Evolutionary conservation across 2,113 vertebrate genomes (phyloP).

Genomic region (Takifugu flavidus): DNA sequence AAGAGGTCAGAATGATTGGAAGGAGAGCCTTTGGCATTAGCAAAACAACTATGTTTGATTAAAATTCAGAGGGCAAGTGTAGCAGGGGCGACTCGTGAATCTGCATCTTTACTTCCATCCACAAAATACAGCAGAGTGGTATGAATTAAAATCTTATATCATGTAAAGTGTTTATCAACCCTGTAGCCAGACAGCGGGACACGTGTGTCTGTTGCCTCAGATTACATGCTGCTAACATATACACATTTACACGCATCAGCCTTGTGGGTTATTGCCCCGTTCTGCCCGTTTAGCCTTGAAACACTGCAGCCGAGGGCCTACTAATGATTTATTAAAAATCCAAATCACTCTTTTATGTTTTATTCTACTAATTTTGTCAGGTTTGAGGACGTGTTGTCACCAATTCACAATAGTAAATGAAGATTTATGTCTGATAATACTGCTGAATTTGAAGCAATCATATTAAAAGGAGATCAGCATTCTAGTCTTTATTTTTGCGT

Average conservation of each 20-base stretch:
- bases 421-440: background rate
- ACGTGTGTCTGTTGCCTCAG: background rate
- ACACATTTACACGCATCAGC: background rate
- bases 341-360: background rate
- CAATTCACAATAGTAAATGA: background rate
- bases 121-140: background rate
- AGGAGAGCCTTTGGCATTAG: slow-evolving; percentile 18
- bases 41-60: slow-evolving; percentile 29
- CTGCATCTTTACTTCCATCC: background rate
- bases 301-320: background rate
- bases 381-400: background rate
- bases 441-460: background rate
- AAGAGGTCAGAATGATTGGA: slow-evolving; percentile 29
- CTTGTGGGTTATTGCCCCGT: background rate
- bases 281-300: background rate
- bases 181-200: background rate
- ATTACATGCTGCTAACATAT: background rate
- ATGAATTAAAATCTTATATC: background rate
- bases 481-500: background rate
- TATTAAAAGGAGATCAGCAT: background rate
- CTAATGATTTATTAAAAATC: background rate
- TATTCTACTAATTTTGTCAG: background rate
- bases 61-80: slow-evolving; percentile 8
- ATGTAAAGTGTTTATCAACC: background rate
- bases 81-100: background rate